Evolutionary conservation across 2,888 invertebrate species (phyloP), one percentile per base, ranked within the genome.

Genomic region (Elaeidobius kamerunicus): DNA sequence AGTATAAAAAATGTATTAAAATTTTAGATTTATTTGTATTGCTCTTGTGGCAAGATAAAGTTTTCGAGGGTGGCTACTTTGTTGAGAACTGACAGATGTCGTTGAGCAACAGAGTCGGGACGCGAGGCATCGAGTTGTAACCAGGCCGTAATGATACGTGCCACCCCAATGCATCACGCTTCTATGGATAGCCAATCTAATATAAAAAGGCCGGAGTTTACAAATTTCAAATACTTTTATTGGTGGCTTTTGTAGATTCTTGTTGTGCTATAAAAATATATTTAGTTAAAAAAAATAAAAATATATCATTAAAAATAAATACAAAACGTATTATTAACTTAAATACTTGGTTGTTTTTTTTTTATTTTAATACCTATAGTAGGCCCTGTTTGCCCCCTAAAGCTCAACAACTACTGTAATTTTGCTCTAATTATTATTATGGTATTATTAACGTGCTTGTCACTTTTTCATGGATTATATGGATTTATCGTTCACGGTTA

Each of bases 361-460:
- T n/a, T n/a, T n/a, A n/a, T n/a, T n/a, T n/a, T n/a, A n/a, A n/a
- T n/a, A n/a, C n/a, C n/a, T n/a, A n/a, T n/a, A n/a, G n/a, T n/a
- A n/a, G 35, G 18, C 35, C 16, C 28, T 60, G 58, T 61, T 61
- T 60, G 52, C 46, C 43, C 61, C 62, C 55, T 51, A 30, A 55
- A 55, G 41, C 41, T 41, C 57, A 53, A 56, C 60, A 62, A 65
- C 59, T 60, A 57, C 62, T 57, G 57, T 64, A 66, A 66, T 66
- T 65, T 64, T 58, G 52, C 51, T 57, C 58, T 62, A 65, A 66
- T 66, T 63, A 65, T 61, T 61, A 59, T 65, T 64, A 64, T 62
- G 61, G 60, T 61, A 62, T 61, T 61, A 61, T 60, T 63, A 63
- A 63, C 61, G 63, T 59, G 62, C 59, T 43, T 57, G 60, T 61